These are phyloP conservation scores for Kradibia gibbosae DNA, from an alignment of 1,140 invertebrate genomes.

Conservation along the genomic window DNA sequence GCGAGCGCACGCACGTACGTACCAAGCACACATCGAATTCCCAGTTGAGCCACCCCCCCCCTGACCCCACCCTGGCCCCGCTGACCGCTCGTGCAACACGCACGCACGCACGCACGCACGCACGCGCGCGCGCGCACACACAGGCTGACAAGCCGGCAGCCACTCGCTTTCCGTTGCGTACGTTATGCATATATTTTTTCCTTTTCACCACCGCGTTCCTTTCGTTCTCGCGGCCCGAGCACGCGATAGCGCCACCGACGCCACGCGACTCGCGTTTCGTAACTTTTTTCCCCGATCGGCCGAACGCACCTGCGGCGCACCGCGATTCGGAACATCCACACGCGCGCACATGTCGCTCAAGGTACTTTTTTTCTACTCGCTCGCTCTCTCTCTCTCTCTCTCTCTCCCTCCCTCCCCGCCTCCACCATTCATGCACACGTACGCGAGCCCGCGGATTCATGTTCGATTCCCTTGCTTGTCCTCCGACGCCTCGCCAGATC, in stretches of 20 bases:
- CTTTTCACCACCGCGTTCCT: neutral
- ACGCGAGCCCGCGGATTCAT: too few species aligned
- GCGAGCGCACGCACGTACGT: neutral
- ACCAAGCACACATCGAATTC: too few species aligned
- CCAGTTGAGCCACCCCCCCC: too few species aligned
- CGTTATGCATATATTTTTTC: constrained; percentile 1
- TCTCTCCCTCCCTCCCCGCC: neutral
- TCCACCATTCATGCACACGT: too few species aligned
- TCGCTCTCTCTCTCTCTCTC: too few species aligned
- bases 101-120: neutral
- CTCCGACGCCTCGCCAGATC: too few species aligned
- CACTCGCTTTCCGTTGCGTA: neutral
- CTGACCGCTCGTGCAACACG: too few species aligned
- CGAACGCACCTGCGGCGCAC: constrained; percentile 37
- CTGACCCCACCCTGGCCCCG: too few species aligned
- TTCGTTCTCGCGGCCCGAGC: neutral
- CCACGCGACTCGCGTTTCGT: constrained; percentile 44
- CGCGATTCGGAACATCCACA: neutral
- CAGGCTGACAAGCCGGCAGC: neutral
- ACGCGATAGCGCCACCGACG: constrained; percentile 11
- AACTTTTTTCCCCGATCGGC: constrained; percentile 19
- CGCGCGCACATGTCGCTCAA: neutral
- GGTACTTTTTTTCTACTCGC: too few species aligned
- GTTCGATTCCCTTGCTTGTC: constrained; percentile 8
- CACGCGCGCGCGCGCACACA: neutral